Evolutionary conservation across 2,797 vertebrate genomes (phyloP), one percentile per base, ranked within the genome.

Genomic region (Paratrypauchen microcephalus): DNA sequence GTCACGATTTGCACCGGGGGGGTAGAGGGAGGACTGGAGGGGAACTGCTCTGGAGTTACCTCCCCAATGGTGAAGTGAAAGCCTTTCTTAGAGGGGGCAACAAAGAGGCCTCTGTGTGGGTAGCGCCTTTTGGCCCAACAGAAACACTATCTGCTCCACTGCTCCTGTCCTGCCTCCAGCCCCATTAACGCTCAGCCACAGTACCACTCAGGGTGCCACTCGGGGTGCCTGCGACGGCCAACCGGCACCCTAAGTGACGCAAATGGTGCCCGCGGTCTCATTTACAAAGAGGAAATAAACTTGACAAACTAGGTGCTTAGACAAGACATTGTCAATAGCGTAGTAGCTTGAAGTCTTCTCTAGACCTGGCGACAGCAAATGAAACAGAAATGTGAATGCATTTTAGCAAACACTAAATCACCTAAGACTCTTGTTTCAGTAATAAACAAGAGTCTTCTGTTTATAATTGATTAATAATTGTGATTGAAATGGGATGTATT

Each of bases 91-190:
- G 81, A 24, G 78, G 75, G 82, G 79, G 75, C 86, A 93, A 94
- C 90, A 93, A 91, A 92, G 92, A 88, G 76, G 77, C 66, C 81
- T 90, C 91, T 94, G 90, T 94, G 88, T 72, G 81, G 78, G 76
- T 82, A 78, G 84, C 62, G 87, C 83, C 83, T 91, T 91, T 88
- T 84, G 89, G 86, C 82, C 79, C 79, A 83, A 78, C 73, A 88
- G 92, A 92, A 92, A 93, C 86, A 86, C 88, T 89, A 88, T 91
- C 92, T 88, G 63, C 83, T 88, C 79, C 83, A 82, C 32, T 26
- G 69, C 75, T 87, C 81, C 77, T 81, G 87, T 88, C 86, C 88
- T 89, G 82, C 88, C 86, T 90, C 87, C 88, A 83, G 83, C 75
- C 71, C 85, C 88, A 91, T 88, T 90, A 85, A 65, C 32, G 90